Evolutionary conservation across 2,113 vertebrate genomes (phyloP), one percentile per base, ranked within the genome.

Genomic region (Siphamia tubifer): DNA sequence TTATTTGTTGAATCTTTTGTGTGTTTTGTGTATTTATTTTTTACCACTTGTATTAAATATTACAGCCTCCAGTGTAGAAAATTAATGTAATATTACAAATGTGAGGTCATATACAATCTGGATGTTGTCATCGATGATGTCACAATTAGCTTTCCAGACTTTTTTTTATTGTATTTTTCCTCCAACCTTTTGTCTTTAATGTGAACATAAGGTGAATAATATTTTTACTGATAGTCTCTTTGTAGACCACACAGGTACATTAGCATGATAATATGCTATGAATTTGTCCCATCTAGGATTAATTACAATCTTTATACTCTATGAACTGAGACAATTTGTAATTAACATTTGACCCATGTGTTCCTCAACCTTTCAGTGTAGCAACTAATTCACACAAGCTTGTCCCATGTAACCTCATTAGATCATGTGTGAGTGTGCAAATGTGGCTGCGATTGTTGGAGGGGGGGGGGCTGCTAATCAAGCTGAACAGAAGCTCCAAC

Each of bases 301-400:
- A 85, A 90, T 90, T 79, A 81, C 73, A 64, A 64, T 86, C 75
- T 86, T 83, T 78, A 77, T 75, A 81, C 60, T 72, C 49, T 53
- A 61, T 74, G 87, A 84, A 77, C 74, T 63, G 49, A 76, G 63
- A 84, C 77, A 76, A 85, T 80, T 85, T 79, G 67, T 82, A 81
- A 90, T 88, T 89, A 86, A 83, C 81, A 71, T 86, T 68, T 88
- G 66, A 87, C 79, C 86, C 24, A 11, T 15, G 31, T 60, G 72
- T 58, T 74, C 31, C 51, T 60, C 57, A 47, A 65, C 69, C 72
- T 81, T 80, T 78, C 58, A 51, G 27, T 39, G 17, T 67, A 75
- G 74, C 48, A 74, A 72, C 62, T 77, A 84, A 80, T 82, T 77
- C 70, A 60, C 70, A 70, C 65, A 74, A 70, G 66, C 64, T 70